Conservation (phyloP, 92 coral and sea anemone genomes). For the Zoanthus solanderi region DNA sequence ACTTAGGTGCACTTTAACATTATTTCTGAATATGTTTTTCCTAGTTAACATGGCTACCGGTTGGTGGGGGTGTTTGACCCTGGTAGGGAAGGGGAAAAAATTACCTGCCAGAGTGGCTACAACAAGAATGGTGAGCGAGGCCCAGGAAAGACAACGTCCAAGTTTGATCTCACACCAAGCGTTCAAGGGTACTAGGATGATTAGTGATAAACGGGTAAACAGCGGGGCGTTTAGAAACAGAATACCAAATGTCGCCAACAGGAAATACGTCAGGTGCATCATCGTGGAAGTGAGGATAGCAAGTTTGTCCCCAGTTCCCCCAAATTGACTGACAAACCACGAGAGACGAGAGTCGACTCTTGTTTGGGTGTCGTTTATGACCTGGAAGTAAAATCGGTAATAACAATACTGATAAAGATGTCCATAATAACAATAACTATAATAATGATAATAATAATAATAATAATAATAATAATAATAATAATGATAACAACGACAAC, state of each 20-base stretch:
- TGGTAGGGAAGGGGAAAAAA: too few species aligned
- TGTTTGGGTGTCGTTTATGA: conserved; percentile 83
- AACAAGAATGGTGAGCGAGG: conserved; percentile 77
- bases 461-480: too few species aligned
- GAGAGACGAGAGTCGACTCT: conserved; percentile 81
- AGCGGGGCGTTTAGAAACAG: conserved; percentile 94
- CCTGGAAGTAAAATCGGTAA: conserved; percentile 47
- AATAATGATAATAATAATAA: too few species aligned
- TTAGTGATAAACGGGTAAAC: conserved; percentile 83
- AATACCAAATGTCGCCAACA: conserved; percentile 84
- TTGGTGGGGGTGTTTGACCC: too few species aligned
- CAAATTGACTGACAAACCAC: conserved; percentile 92
- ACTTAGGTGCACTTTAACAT: too few species aligned
- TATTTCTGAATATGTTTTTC: too few species aligned
- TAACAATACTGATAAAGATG: too few species aligned
- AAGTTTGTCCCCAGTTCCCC: conserved; percentile 95
- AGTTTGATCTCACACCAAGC: conserved; percentile 90
- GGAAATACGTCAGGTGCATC: conserved; percentile 84
- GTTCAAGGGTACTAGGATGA: conserved; percentile 84
- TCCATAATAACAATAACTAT: too few species aligned
- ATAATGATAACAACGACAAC: too few species aligned
- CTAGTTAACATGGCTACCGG: too few species aligned
- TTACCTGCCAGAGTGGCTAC: conserved; percentile 80
- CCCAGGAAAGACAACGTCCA: conserved; percentile 74
- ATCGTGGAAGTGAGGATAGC: conserved; percentile 74